Percentiles rank a stretch among this genome's conserved stretches.
phyloP scores from a whole-genome alignment of 2,113 vertebrate genomes.

The Chaetops frenatus region DNA sequence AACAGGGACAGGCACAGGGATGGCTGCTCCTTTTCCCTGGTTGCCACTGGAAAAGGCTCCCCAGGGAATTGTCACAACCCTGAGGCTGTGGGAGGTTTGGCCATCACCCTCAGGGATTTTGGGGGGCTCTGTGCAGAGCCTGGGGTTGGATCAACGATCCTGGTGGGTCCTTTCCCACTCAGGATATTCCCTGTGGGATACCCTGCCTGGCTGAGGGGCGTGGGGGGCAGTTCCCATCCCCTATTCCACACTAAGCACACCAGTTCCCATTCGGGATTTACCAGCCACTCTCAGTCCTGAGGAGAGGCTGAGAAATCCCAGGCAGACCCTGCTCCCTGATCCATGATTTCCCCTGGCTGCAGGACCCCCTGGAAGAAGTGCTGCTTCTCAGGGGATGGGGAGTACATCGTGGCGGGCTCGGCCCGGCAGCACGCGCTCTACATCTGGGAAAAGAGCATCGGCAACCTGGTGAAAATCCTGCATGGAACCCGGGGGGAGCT shows the following conservation, averaged over 20 bases:
- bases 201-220: background rate
- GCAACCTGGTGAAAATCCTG: constrained; percentile 96
- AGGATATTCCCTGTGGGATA: background rate
- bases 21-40: background rate
- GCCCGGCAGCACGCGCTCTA: constrained; percentile 95
- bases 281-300: background rate
- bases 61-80: background rate
- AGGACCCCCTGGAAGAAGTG: constrained; percentile 99
- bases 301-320: too few species aligned
- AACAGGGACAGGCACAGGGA: too few species aligned
- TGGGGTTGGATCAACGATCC: background rate
- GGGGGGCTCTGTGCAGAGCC: background rate
- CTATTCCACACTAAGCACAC: accelerated
- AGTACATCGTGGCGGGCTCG: constrained; percentile 96
- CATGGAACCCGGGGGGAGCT: constrained; percentile 94
- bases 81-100: background rate
- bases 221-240: background rate
- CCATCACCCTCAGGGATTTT: background rate
- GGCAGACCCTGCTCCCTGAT: accelerated
- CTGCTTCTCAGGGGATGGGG: constrained; percentile 96
- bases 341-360: accelerated
- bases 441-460: constrained; percentile 99
- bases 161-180: accelerated
- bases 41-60: background rate
- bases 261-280: accelerated